Conservation (phyloP, 2,113 vertebrate species). For the Malurus alboscapulatus region DNA sequence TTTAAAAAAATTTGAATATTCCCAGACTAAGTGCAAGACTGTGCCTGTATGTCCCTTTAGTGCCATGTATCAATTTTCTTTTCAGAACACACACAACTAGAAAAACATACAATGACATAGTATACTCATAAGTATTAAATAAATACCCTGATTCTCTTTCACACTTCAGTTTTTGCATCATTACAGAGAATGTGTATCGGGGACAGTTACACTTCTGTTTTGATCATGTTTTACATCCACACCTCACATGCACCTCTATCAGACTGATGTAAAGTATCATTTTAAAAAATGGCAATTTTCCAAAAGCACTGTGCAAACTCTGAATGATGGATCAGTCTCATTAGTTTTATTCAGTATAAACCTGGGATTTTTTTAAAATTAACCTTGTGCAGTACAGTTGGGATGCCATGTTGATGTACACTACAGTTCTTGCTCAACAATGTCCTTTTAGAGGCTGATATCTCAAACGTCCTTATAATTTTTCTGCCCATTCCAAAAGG, state of each 20-base stretch:
- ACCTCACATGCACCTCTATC: not conserved
- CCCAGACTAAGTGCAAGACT: not conserved
- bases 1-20: not conserved
- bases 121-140: not conserved
- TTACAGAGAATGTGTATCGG: accelerated
- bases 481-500: not conserved
- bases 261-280: not conserved
- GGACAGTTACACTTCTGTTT: not conserved
- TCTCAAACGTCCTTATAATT: not conserved
- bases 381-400: not conserved
- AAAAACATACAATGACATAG: not conserved
- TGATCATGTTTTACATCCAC: not conserved
- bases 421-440: not conserved
- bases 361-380: not conserved
- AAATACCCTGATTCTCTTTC: not conserved
- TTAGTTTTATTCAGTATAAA: not conserved
- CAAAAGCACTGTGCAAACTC: not conserved
- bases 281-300: not conserved
- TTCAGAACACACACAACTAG: not conserved
- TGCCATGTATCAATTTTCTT: not conserved
- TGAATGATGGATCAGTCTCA: not conserved
- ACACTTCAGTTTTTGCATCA: not conserved
- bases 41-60: not conserved
- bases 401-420: not conserved
- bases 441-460: not conserved